Evolutionary conservation across 1,140 invertebrate species (phyloP).

Genomic region (Calliopsis andreniformis): DNA sequence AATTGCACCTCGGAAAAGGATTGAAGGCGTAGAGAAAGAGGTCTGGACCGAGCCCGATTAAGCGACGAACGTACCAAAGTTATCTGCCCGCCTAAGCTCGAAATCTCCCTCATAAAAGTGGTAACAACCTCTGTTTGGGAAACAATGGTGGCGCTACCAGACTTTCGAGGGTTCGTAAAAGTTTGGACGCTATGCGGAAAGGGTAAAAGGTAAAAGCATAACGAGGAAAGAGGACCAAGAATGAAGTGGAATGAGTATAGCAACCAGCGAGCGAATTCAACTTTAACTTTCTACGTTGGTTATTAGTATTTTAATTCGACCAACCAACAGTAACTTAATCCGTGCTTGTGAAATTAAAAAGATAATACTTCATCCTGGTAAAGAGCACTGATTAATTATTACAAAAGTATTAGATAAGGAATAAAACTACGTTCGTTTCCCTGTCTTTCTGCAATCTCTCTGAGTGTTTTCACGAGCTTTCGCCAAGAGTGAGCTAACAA

Average conservation of each 20-base stretch:
- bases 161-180: conserved; percentile 54
- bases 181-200: conserved; percentile 47
- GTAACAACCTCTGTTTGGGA: conserved; percentile 75
- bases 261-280: conserved; percentile 34
- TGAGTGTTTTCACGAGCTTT: not conserved
- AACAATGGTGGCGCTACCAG: conserved; percentile 70
- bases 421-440: not conserved
- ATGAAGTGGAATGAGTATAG: not conserved
- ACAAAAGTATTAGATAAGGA: too few relatives aligned
- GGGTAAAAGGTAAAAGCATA: conserved; percentile 1
- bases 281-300: conserved; percentile 69
- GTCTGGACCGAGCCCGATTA: conserved; percentile 43
- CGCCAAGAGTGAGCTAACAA: not conserved
- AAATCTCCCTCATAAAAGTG: conserved; percentile 77
- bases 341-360: conserved; percentile 71
- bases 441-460: not conserved
- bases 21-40: conserved; percentile 33
- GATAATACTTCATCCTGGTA: conserved; percentile 75
- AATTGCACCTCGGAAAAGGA: conserved; percentile 31
- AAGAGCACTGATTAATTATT: not conserved
- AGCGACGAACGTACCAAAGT: conserved; percentile 65
- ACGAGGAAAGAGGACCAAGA: not conserved
- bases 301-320: conserved; percentile 80
- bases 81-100: conserved; percentile 72
- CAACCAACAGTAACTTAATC: conserved; percentile 75